Conservation (phyloP, 30 jellyfish, hydroid and myxozoan genomes). For the Aurelia coerulea region DNA sequence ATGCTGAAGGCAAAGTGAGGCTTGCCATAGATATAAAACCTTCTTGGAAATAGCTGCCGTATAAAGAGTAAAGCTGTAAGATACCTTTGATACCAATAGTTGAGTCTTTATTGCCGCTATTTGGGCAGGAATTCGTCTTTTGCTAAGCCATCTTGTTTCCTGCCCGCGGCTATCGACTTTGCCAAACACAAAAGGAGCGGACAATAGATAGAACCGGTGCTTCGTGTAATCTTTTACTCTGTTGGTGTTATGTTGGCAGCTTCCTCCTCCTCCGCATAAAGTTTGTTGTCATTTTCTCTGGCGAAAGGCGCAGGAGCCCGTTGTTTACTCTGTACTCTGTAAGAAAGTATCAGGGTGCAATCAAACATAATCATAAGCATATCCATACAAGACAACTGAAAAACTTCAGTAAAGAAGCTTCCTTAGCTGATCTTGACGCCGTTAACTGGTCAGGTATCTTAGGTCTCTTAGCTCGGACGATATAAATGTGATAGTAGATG, state of each 20-base stretch:
- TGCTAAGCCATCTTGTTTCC: slow-evolving; percentile 4
- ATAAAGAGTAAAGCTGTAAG: too few species aligned
- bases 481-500: slow-evolving; percentile 1
- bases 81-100: too few species aligned
- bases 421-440: slow-evolving; percentile 3
- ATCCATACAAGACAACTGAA: slow-evolving; percentile 1
- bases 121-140: not conserved
- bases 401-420: not conserved
- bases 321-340: not conserved
- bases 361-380: not conserved
- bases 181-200: not conserved
- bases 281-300: too few species aligned
- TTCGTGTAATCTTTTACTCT: too few species aligned
- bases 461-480: not conserved
- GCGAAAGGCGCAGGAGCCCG: too few species aligned
- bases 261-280: too few species aligned
- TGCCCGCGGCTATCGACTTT: slow-evolving; percentile 17
- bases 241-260: too few species aligned
- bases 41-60: too few species aligned
- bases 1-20: too few species aligned
- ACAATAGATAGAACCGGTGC: not conserved
- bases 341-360: not conserved
- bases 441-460: too few species aligned
- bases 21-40: too few species aligned
- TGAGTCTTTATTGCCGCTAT: too few species aligned